A percentile compares a stretch with the other conserved stretches of the same genome.
Conservation (phyloP, 2,797 vertebrate species). For the Meriones psammophilus region DNA sequence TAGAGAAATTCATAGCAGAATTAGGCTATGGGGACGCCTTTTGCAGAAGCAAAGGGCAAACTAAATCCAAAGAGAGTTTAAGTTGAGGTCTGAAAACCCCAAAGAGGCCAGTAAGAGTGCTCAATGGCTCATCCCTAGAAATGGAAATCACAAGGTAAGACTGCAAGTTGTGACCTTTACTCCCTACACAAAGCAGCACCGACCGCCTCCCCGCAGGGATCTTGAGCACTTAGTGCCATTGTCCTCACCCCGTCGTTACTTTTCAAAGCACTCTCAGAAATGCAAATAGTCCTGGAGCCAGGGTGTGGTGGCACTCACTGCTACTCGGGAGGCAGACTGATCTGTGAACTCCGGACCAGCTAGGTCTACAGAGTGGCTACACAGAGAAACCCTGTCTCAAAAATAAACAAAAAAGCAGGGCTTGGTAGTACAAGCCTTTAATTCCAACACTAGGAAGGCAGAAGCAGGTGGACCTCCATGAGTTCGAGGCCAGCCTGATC, state of each 20-base stretch:
- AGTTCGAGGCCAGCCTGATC: too few relatives aligned
- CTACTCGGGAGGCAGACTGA: too few relatives aligned
- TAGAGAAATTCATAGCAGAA: not conserved
- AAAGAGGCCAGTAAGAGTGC: too few relatives aligned
- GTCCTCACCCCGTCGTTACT: not conserved
- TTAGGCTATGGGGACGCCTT: not conserved
- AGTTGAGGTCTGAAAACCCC: not conserved
- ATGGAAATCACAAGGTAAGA: too few relatives aligned
- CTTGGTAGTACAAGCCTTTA: too few relatives aligned
- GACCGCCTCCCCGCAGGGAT: not conserved
- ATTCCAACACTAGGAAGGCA: too few relatives aligned
- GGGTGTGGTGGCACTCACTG: not conserved
- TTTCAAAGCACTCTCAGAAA: not conserved
- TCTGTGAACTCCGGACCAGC: not conserved
- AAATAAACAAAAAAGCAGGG: not conserved
- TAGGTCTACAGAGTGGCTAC: not conserved
- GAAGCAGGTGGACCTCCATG: too few relatives aligned
- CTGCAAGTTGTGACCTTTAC: too few relatives aligned
- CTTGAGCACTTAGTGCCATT: not conserved
- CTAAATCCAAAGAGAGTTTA: not conserved
- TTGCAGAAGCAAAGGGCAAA: not conserved
- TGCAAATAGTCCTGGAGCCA: not conserved
- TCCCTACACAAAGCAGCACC: too few relatives aligned
- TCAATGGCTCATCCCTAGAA: too few relatives aligned
- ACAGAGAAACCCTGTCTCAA: not conserved